Conservation (phyloP, 2,888 invertebrate species). For the Empis livida region DNA sequence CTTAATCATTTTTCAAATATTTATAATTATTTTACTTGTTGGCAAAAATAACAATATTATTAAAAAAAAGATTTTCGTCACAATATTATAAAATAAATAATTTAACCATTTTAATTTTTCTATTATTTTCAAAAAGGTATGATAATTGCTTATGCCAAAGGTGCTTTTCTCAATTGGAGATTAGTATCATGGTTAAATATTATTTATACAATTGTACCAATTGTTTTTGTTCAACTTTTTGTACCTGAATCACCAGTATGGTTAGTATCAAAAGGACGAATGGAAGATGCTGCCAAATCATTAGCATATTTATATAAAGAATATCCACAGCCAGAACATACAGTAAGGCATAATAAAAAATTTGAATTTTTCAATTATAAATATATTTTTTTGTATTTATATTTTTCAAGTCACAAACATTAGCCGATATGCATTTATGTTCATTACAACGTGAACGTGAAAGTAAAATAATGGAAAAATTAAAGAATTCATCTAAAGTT, state of each 20-base stretch:
- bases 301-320: slow-evolving; percentile 39
- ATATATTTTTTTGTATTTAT: background rate
- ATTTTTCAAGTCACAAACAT: slow-evolving; percentile 24
- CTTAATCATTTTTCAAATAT: too few species aligned
- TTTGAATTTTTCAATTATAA: background rate
- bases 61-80: too few species aligned
- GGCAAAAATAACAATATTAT: too few species aligned
- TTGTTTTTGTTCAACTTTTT: slow-evolving; percentile 36
- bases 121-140: slow-evolving; percentile 35
- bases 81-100: too few species aligned
- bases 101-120: too few species aligned
- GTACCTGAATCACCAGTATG: slow-evolving; percentile 48
- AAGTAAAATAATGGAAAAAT: slow-evolving; percentile 35
- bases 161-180: slow-evolving; percentile 43
- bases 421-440: slow-evolving; percentile 40
- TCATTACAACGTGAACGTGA: slow-evolving; percentile 41
- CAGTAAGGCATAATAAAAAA: slow-evolving; percentile 19
- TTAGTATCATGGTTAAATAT: slow-evolving; percentile 43
- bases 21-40: too few species aligned
- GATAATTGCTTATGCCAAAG: slow-evolving; percentile 42
- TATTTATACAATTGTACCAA: slow-evolving; percentile 40
- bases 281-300: slow-evolving; percentile 41
- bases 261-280: slow-evolving; percentile 42
- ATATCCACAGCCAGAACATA: slow-evolving; percentile 36
- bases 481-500: slow-evolving; percentile 9